Percentiles rank a stretch among this genome's conserved stretches.
These are phyloP conservation scores for Musca vetustissima DNA, from an alignment of 1,140 invertebrate genomes.

Conservation along the genomic window DNA sequence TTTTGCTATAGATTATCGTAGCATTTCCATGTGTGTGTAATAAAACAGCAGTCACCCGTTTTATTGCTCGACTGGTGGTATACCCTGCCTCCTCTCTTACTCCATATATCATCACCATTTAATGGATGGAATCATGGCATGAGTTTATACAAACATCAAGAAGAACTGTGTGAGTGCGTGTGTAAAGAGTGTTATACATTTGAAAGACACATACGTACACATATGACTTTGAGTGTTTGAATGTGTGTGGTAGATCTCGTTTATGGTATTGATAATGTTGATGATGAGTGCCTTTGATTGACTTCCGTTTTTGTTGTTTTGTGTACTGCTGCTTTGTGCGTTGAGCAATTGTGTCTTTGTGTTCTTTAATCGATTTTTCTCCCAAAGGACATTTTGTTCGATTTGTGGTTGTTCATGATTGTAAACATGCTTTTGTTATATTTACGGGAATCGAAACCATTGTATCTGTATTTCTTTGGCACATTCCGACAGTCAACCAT, in stretches of 20 bases:
- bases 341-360: background rate
- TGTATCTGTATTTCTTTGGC: background rate
- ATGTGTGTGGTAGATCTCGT: background rate
- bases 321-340: background rate
- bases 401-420: constrained; percentile 40
- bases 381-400: constrained; percentile 51
- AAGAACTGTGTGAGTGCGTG: background rate
- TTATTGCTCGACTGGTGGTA: too few species aligned
- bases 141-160: background rate
- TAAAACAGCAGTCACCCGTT: too few species aligned
- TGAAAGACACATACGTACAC: background rate
- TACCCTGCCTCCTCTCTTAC: too few species aligned
- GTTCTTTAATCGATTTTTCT: constrained; percentile 51
- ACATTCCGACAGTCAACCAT: background rate
- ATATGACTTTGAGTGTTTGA: background rate
- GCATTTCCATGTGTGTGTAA: too few species aligned
- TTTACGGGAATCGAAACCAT: background rate
- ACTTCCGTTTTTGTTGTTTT: constrained; percentile 39
- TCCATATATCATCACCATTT: too few species aligned
- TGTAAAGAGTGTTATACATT: background rate
- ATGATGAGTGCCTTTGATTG: constrained; percentile 37
- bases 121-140: too few species aligned
- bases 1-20: too few species aligned
- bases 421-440: background rate
- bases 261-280: constrained; percentile 14